Conservation (phyloP, 2,888 invertebrate species). For the Itoplectis maculator region DNA sequence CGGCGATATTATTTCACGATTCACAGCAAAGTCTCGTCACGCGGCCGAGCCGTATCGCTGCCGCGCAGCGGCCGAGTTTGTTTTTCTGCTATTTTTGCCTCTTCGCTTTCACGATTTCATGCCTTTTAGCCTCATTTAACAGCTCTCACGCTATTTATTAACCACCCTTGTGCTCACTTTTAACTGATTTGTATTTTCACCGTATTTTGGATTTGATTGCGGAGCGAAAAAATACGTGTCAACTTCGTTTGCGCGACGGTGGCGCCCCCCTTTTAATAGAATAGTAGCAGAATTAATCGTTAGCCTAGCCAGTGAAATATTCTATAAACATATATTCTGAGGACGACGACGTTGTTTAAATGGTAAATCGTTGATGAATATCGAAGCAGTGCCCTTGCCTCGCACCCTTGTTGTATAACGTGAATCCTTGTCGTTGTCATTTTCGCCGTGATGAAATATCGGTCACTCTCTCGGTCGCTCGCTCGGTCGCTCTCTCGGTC, state of each 20-base stretch:
- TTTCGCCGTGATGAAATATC: too few species aligned
- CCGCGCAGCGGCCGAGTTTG: neutral
- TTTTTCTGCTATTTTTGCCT: neutral
- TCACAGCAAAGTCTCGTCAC: neutral
- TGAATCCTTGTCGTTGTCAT: too few species aligned
- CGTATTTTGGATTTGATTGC: slow-evolving; percentile 2
- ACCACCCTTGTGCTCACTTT: neutral
- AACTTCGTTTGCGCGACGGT: neutral
- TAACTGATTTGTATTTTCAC: slow-evolving; percentile 1
- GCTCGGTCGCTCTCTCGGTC: too few species aligned
- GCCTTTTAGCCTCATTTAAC: slow-evolving; percentile 2
- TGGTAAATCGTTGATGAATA: too few species aligned
- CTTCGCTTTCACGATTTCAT: neutral
- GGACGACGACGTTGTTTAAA: too few species aligned
- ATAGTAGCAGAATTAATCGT: too few species aligned
- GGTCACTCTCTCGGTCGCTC: too few species aligned
- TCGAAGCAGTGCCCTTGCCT: too few species aligned
- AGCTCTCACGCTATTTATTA: neutral
- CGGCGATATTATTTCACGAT: neutral
- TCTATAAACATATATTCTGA: too few species aligned
- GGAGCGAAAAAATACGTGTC: neutral
- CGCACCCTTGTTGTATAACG: too few species aligned
- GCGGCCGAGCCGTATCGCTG: slow-evolving; percentile 1
- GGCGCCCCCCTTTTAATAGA: too few species aligned
- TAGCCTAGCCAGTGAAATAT: too few species aligned